Base-by-base conservation (phyloP, 2,888 invertebrate genomes). In the Macrophya annulata region DNA sequence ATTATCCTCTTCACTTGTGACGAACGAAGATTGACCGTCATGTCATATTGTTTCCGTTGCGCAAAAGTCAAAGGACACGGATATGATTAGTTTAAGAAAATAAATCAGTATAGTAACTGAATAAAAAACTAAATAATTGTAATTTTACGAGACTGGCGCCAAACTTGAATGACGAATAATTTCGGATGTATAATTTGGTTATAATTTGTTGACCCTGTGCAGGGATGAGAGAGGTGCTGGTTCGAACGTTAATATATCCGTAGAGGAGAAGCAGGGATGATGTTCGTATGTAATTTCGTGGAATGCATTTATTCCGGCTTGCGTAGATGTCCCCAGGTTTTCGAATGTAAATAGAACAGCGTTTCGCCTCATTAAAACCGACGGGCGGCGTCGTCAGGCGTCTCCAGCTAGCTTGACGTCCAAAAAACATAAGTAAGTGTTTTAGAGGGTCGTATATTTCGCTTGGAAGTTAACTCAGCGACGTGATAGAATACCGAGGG, bases 291-390 rank as follows among this genome's bases (percentile, higher is more conserved):
- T 86, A 87, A 88, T 88, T 87, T 87, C 87, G 87, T 86, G 86
- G 86, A 87, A 88, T 87, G 86, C 86, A 85, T 85, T 68, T 85
- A 85, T 71, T 17, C 43, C 68, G 31, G 31, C 48, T 79, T 85
- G 55, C 82, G 71, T 86, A 85, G 86, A 84, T 86, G 87, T 87
- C 87, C 86, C 86, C 85, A 86, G 83, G 87, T 88, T 87, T 87
- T 84, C 85, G 87, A 85, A 86, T 85, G 85, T 87, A 89, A 89
- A 89, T 89, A 88, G 88, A 87, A 86, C 86, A 86, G 81, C 86
- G 87, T 86, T 86, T 85, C 88, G 89, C 87, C 88, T 89, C 90
- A 90, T 90, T 89, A 90, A 90, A 89, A 88, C 88, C 89, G 87
- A 88, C 89, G 89, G 88, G 87, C 88, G 88, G 82, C 88, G 86